These are phyloP conservation scores for Leptopterna dolabrata DNA, from an alignment of 2,888 invertebrate genomes.

Conservation along the genomic window DNA sequence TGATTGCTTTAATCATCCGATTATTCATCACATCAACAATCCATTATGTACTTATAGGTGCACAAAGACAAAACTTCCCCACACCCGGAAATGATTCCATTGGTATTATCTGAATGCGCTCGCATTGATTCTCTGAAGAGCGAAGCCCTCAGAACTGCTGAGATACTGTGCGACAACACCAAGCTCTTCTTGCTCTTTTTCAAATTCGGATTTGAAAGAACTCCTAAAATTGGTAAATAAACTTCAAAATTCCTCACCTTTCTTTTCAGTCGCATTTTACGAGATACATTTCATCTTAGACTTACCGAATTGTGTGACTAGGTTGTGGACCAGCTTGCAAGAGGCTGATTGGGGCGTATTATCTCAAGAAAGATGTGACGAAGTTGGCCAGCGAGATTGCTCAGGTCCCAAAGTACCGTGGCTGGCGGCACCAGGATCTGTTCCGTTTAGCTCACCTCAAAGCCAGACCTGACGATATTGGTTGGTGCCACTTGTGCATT, in stretches of 20 bases:
- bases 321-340: slow-evolving; percentile 53
- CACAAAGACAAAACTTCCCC: slow-evolving; percentile 46
- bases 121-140: slow-evolving; percentile 31
- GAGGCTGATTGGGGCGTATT: slow-evolving; percentile 57
- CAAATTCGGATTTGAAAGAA: slow-evolving; percentile 54
- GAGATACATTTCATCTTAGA: too few species aligned
- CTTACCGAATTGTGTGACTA: neutral
- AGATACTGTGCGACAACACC: slow-evolving; percentile 51
- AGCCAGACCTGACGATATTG: slow-evolving; percentile 40
- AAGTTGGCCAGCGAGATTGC: slow-evolving; percentile 56
- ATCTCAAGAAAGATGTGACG: slow-evolving; percentile 56
- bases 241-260: too few species aligned
- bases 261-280: too few species aligned
- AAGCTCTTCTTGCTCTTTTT: slow-evolving; percentile 54
- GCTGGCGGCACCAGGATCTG: slow-evolving; percentile 59
- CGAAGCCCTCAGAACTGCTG: slow-evolving; percentile 51
- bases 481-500: neutral
- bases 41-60: slow-evolving; percentile 49
- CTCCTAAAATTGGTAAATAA: slow-evolving; percentile 55
- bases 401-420: slow-evolving; percentile 48
- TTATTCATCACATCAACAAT: too few species aligned
- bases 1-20: too few species aligned
- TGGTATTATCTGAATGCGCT: slow-evolving; percentile 54
- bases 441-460: slow-evolving; percentile 59
- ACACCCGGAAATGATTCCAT: slow-evolving; percentile 55